Evolutionary conservation across 2,888 invertebrate genomes (phyloP).

Genomic region (Deladenus siricidicola): DNA sequence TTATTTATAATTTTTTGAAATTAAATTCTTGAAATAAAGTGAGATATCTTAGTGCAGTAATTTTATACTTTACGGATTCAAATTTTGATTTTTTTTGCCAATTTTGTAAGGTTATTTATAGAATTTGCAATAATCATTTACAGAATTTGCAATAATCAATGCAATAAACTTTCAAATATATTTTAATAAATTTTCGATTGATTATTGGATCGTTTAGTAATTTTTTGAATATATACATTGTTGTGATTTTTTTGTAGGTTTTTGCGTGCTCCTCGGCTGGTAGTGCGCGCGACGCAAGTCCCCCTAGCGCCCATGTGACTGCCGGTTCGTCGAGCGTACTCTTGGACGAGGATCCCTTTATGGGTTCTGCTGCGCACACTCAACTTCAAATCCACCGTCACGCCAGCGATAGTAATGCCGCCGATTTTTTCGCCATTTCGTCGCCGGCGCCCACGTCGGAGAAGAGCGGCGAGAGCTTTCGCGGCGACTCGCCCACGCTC

Average conservation of each 20-base stretch:
- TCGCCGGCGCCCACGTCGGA: slow-evolving; percentile 14
- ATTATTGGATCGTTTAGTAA: too few relatives aligned
- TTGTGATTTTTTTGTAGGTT: background rate
- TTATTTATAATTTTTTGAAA: background rate
- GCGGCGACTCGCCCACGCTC: slow-evolving; percentile 2
- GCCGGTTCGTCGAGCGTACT: background rate
- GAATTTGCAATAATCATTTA: too few relatives aligned
- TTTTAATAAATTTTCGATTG: too few relatives aligned
- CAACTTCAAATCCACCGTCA: too few relatives aligned
- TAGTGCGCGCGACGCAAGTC: background rate
- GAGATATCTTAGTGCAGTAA: background rate
- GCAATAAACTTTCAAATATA: too few relatives aligned
- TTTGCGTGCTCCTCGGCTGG: background rate
- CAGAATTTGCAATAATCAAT: too few relatives aligned
- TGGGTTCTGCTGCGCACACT: background rate
- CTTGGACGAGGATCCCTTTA: slow-evolving; percentile 1
- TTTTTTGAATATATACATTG: too few relatives aligned
- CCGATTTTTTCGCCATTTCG: slow-evolving; percentile 11
- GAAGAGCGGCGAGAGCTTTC: background rate
- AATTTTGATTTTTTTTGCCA: too few relatives aligned
- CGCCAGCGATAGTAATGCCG: background rate
- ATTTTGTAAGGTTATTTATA: too few relatives aligned
- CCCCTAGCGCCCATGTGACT: background rate
- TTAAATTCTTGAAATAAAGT: background rate
- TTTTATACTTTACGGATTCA: too few relatives aligned